Percentiles rank a stretch among this genome's conserved stretches.
These are phyloP conservation scores for Callosobruchus maculatus DNA, from an alignment of 2,888 invertebrate species.

Conservation along the genomic window DNA sequence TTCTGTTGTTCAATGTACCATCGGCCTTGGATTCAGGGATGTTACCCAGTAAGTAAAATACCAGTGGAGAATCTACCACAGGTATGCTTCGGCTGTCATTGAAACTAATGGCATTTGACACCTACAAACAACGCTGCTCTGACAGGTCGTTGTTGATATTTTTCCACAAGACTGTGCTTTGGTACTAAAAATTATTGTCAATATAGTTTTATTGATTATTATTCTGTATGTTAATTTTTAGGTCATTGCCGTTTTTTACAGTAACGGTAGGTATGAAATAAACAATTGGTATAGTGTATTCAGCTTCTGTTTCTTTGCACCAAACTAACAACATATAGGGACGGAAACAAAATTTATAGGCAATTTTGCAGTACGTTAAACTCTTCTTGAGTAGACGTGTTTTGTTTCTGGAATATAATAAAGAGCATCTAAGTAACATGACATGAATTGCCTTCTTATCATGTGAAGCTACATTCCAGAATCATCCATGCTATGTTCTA, in stretches of 20 bases:
- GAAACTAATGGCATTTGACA: background rate
- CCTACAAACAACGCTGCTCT: background rate
- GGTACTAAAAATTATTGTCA: slow-evolving; percentile 5
- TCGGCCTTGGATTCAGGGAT: slow-evolving; percentile 63
- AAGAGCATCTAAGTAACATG: too few species aligned
- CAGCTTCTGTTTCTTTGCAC: background rate
- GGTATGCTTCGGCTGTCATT: slow-evolving; percentile 1
- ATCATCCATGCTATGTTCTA: too few species aligned
- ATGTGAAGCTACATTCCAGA: too few species aligned
- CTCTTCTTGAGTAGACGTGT: too few species aligned
- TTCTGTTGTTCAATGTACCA: slow-evolving; percentile 59
- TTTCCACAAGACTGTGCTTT: slow-evolving; percentile 1
- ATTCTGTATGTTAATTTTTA: background rate
- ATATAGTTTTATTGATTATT: background rate
- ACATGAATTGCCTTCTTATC: too few species aligned
- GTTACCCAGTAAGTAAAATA: slow-evolving; percentile 68
- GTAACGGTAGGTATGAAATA: background rate
- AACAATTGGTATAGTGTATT: background rate
- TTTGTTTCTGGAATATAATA: too few species aligned
- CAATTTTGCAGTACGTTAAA: too few species aligned
- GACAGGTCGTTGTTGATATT: background rate
- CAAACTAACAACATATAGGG: too few species aligned
- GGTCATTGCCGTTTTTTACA: background rate
- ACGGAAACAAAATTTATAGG: background rate
- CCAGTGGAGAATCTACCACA: slow-evolving; percentile 16